Conservation (phyloP, 2,888 invertebrate species). For the Isoperla grammatica region DNA sequence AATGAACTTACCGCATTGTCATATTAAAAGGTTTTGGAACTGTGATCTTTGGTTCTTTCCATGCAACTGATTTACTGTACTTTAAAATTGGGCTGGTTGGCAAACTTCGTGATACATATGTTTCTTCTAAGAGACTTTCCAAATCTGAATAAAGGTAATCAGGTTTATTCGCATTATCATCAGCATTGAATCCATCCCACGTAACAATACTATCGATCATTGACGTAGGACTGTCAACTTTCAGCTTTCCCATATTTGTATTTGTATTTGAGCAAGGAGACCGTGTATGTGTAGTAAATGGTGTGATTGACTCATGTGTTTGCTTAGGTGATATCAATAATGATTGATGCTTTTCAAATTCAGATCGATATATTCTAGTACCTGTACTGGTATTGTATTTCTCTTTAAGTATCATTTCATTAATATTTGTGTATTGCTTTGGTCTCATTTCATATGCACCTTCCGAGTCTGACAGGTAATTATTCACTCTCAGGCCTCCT, state of each 20-base stretch:
- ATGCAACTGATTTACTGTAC: constrained; percentile 27
- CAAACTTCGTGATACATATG: constrained; percentile 47
- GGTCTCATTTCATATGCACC: neutral
- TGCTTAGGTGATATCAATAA: neutral
- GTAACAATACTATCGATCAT: constrained; percentile 19
- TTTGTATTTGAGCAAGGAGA: too few relatives aligned
- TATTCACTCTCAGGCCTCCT: neutral
- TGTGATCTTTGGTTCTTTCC: constrained; percentile 44
- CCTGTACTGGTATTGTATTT: neutral
- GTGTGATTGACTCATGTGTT: neutral
- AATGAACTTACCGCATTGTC: constrained; percentile 60
- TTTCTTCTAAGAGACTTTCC: constrained; percentile 23
- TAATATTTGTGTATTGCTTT: neutral
- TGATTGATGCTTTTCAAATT: neutral
- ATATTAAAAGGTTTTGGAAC: constrained; percentile 65
- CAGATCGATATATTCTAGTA: neutral
- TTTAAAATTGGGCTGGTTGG: constrained; percentile 45
- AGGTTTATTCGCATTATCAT: constrained; percentile 22
- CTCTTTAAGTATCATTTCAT: constrained; percentile 1
- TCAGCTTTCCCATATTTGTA: too few relatives aligned
- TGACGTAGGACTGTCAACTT: constrained; percentile 21
- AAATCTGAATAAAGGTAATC: constrained; percentile 25
- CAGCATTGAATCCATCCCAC: constrained; percentile 26
- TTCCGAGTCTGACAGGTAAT: neutral
- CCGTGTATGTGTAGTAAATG: too few relatives aligned